Evolutionary conservation across 1,140 invertebrate species (phyloP), one percentile per base, ranked within the genome.

Genomic region (Papilio aristodemus): DNA sequence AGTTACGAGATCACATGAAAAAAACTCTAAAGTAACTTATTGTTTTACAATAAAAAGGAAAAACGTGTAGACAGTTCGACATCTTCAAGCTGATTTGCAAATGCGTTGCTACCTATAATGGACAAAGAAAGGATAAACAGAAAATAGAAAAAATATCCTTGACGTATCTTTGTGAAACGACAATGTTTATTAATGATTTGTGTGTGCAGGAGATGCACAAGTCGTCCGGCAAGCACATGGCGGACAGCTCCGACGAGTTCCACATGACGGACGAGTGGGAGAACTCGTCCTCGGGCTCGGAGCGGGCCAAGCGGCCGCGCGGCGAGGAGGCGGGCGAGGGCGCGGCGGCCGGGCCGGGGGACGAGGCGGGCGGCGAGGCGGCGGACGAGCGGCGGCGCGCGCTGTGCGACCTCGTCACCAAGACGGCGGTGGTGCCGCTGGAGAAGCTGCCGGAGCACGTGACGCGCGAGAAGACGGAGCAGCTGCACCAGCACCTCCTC

Each of bases 211-310:
- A 92, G 76, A 87, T 90, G 80, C 90, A 92, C 80, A 92, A 92
- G 60, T 90, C 90, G 5, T 91, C 89, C 78, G 91, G 91, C 62
- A 92, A 92, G 64, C 91, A 92, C 81, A 92, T 92, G 90, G 76
- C 84, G 63, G 90, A 92, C 74, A 92, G 91, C 63, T 92, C 91
- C 3, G 91, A 92, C 77, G 91, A 92, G 79, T 92, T 91, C 80
- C 90, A 88, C 60, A 70, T 88, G 7, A 50, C 46, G 14, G 81
- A 83, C 32, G 77, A 84, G 13, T 83, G 81, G 9, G 85, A 87
- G 27, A 38, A 72, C 7, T 70, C 75, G 1, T 85, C 86, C 0
- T 87, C 87, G 9, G 86, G 84, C 63, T 81, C 80, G 0, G 84
- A 85, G 25, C 68, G 73, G 8, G 71, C 74, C 22, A 78, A 81